Percentiles rank a stretch among this genome's conserved stretches.
phyloP scores from a whole-genome alignment of 2,113 vertebrate genomes.

The Peucedramus taeniatus region DNA sequence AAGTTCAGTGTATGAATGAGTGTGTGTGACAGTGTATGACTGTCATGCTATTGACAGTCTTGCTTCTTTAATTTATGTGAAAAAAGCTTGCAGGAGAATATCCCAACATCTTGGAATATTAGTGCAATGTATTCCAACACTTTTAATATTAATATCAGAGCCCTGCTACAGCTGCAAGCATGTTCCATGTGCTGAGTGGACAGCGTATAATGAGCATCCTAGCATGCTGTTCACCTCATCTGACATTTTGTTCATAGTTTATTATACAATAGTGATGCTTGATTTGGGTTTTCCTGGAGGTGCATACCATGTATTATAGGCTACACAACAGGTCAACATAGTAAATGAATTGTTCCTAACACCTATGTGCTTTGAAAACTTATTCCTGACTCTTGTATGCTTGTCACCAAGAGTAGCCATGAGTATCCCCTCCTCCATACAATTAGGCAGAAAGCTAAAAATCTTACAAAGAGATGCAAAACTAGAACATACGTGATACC shows the following conservation, averaged over 20 bases:
- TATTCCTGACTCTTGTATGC: neutral
- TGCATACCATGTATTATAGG: neutral
- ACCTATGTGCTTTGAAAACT: neutral
- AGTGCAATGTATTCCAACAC: neutral
- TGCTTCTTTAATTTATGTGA: neutral
- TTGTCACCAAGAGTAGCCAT: neutral
- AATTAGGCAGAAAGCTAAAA: slow-evolving; percentile 29
- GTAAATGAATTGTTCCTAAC: neutral
- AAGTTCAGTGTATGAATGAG: neutral
- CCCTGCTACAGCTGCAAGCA: neutral
- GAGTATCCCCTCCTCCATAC: neutral
- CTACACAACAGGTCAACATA: neutral
- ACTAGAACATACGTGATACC: neutral
- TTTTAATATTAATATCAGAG: neutral
- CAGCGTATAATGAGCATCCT: neutral
- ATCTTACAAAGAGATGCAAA: slow-evolving; percentile 1
- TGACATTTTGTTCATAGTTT: neutral
- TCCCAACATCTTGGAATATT: neutral
- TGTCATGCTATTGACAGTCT: neutral
- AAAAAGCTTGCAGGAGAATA: neutral
- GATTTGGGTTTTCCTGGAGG: neutral
- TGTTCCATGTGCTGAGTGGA: neutral
- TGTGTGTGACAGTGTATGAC: too few relatives aligned
- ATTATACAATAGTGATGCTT: neutral
- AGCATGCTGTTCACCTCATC: neutral